Evolutionary conservation across 2,797 vertebrate species (phyloP).

Genomic region (Ceryle rudis): DNA sequence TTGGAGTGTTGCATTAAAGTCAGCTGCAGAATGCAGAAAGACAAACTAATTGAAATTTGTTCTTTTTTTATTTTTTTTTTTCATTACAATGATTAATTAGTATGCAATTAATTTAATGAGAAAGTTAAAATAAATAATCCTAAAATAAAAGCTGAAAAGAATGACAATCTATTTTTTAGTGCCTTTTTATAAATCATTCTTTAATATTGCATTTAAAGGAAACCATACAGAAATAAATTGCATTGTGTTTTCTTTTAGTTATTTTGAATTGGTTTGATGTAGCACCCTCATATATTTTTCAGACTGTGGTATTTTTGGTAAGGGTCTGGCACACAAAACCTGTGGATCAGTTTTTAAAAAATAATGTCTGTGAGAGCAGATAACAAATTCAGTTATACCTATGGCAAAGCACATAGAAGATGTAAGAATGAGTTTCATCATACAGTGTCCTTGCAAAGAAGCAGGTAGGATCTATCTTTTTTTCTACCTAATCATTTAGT

Average conservation of each 20-base stretch:
- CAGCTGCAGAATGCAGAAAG: slow-evolving; percentile 7
- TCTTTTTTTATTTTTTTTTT: not conserved
- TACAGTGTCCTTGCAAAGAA: not conserved
- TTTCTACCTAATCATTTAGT: not conserved
- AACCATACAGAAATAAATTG: not conserved
- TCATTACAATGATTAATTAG: not conserved
- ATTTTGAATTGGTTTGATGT: not conserved
- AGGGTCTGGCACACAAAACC: not conserved
- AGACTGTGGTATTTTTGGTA: not conserved
- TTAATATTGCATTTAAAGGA: not conserved
- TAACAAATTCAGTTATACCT: not conserved
- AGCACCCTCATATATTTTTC: not conserved
- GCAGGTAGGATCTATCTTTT: not conserved
- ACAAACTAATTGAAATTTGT: slow-evolving; percentile 13
- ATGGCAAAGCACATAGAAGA: not conserved
- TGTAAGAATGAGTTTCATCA: not conserved
- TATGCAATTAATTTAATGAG: slow-evolving; percentile 10
- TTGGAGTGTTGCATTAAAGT: not conserved
- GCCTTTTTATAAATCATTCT: not conserved
- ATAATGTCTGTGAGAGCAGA: not conserved
- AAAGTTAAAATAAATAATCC: not conserved
- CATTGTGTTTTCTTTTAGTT: not conserved
- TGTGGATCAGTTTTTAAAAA: not conserved
- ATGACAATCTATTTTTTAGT: not conserved
- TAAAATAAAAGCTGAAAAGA: not conserved